These are phyloP conservation scores for Panthera leo DNA, from an alignment of 2,113 vertebrate genomes.

Conservation along the genomic window DNA sequence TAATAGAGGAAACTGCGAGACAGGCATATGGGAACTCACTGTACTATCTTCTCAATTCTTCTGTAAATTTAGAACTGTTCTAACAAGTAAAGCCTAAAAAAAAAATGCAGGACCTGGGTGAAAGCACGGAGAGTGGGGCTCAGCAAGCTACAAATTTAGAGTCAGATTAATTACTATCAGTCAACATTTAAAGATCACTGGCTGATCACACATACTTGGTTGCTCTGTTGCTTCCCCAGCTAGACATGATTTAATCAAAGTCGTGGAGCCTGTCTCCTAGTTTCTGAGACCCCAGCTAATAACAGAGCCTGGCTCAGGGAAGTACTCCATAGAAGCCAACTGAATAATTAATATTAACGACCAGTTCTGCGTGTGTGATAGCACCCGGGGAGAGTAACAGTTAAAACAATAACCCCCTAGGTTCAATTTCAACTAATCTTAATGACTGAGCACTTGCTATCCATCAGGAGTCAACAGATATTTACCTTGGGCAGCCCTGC, in stretches of 20 bases:
- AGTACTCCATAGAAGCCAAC: neutral
- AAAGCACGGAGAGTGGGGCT: neutral
- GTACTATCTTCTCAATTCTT: neutral
- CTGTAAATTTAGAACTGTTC: neutral
- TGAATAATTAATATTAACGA: conserved; percentile 8
- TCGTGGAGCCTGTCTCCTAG: neutral
- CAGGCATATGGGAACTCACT: neutral
- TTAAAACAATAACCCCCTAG: conserved; percentile 17
- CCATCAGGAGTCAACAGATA: neutral
- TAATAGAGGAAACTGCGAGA: neutral
- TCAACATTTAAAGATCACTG: neutral
- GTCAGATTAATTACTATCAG: neutral
- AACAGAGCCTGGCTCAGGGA: neutral
- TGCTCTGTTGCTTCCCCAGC: neutral
- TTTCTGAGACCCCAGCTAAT: neutral
- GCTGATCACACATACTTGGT: neutral
- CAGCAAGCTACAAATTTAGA: neutral
- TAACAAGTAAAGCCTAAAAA: neutral
- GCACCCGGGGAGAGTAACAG: neutral
- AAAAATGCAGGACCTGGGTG: neutral
- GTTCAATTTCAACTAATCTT: conserved; percentile 46
- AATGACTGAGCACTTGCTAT: conserved; percentile 44
- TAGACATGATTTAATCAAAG: neutral
- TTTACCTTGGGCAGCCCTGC: neutral
- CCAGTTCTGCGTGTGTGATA: neutral